A percentile compares a stretch with the other conserved stretches of the same genome.
phyloP scores from a whole-genome alignment of 2,113 vertebrate genomes.

The Malurus melanocephalus region DNA sequence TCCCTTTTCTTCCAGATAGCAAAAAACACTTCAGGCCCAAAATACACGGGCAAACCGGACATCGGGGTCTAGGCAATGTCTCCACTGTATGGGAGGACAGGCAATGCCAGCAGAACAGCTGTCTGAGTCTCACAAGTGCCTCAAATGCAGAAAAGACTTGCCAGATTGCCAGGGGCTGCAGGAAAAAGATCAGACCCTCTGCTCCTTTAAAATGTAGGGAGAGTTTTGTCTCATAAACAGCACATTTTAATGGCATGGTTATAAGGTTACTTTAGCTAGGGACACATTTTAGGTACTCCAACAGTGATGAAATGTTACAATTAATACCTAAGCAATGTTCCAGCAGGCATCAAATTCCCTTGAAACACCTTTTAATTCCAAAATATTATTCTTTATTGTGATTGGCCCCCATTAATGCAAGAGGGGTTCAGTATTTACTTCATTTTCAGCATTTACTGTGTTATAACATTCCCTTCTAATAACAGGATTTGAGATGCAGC shows the following conservation, averaged over 20 bases:
- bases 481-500: background rate
- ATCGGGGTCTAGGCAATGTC: background rate
- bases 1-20: background rate
- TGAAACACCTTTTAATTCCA: background rate
- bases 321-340: background rate
- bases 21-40: background rate
- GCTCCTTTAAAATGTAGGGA: background rate
- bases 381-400: background rate
- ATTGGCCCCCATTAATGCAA: background rate
- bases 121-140: background rate
- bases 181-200: background rate
- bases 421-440: background rate
- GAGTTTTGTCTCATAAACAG: background rate
- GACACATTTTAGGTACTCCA: background rate
- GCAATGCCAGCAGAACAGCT: background rate
- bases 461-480: background rate
- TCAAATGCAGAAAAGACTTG: background rate
- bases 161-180: background rate
- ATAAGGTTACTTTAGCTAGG: background rate
- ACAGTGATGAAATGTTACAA: rapidly evolving
- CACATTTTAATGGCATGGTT: background rate
- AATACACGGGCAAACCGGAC: background rate
- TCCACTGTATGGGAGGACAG: background rate
- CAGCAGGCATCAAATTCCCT: background rate
- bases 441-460: background rate